Evolutionary conservation across 2,113 vertebrate genomes (phyloP).

Genomic region (Cryptomyrus ogoouensis): DNA sequence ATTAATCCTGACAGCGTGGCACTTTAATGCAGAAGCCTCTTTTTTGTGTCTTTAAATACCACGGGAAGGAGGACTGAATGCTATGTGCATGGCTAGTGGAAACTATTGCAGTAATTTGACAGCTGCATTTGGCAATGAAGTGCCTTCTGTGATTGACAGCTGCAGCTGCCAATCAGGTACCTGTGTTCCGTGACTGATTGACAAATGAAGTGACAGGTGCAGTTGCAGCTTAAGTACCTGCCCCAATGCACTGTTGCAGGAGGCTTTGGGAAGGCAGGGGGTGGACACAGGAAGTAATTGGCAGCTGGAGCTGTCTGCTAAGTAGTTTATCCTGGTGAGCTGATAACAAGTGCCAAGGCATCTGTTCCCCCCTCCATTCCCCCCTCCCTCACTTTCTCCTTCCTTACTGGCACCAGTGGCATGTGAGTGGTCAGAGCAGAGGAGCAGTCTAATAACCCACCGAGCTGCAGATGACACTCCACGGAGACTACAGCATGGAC

Average conservation of each 20-base stretch:
- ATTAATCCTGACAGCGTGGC: background rate
- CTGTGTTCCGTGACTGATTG: conserved; percentile 10
- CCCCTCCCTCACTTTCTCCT: conserved; percentile 10
- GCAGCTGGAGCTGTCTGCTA: conserved; percentile 23
- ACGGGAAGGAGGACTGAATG: background rate
- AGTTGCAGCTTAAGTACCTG: conserved; percentile 25
- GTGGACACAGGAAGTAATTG: conserved; percentile 23
- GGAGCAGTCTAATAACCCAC: conserved; percentile 9
- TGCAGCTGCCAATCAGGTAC: conserved; percentile 27
- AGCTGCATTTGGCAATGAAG: conserved; percentile 22
- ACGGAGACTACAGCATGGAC: background rate
- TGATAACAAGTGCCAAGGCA: conserved; percentile 23
- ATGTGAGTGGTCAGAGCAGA: conserved; percentile 11
- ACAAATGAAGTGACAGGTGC: conserved; percentile 29
- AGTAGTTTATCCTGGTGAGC: conserved; percentile 21
- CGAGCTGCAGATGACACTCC: conserved; percentile 9
- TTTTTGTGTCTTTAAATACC: conserved; percentile 18
- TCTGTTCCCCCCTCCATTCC: conserved; percentile 16
- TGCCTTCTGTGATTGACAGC: conserved; percentile 18
- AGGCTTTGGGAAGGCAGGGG: background rate
- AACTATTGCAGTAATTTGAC: conserved; percentile 28
- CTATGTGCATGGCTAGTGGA: conserved; percentile 22
- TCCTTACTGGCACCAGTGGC: conserved; percentile 22
- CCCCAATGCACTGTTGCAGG: conserved; percentile 14
- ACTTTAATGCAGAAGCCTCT: background rate